phyloP scores from a whole-genome alignment of 64 coral and sea anemone genomes.

The Porites australiensis region DNA sequence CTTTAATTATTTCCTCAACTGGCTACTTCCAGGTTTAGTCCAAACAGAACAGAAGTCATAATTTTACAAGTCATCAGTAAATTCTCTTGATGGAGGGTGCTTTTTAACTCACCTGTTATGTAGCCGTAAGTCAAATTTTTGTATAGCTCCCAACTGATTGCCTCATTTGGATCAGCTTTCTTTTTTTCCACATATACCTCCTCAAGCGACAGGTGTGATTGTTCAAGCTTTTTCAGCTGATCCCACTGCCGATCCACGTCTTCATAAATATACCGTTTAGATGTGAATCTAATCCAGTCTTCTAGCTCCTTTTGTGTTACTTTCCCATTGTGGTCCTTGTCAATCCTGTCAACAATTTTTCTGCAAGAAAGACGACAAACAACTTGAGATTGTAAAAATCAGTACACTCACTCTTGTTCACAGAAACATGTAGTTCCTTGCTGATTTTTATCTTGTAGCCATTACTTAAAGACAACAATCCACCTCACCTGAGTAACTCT shows the following conservation, averaged over 20 bases:
- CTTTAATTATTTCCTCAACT: no score
- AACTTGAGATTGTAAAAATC: no score
- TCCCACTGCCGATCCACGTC: constrained; percentile 88
- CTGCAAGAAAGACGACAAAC: constrained; percentile 39
- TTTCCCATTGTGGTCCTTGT: constrained; percentile 67
- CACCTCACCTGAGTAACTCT: no score
- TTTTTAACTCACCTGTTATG: constrained; percentile 48
- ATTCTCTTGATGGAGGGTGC: not conserved
- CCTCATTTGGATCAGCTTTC: constrained; percentile 58
- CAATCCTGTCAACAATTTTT: constrained; percentile 97
- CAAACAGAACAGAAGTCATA: no score
- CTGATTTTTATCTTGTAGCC: not conserved
- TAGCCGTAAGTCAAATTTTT: constrained; percentile 80
- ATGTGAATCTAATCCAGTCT: constrained; percentile 80
- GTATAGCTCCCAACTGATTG: constrained; percentile 74
- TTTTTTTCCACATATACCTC: constrained; percentile 43
- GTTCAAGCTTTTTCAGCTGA: constrained; percentile 75
- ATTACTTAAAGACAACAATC: no score
- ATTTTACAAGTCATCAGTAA: not conserved
- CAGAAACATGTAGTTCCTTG: not conserved
- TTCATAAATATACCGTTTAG: constrained; percentile 92
- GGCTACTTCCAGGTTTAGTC: no score
- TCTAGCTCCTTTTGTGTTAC: constrained; percentile 79
- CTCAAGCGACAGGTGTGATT: constrained; percentile 16
- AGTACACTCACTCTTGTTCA: not conserved